A percentile compares a stretch with the other conserved stretches of the same genome.
These are phyloP conservation scores for Sebastes nivosus DNA, from an alignment of 2,797 vertebrate genomes.

Conservation along the genomic window DNA sequence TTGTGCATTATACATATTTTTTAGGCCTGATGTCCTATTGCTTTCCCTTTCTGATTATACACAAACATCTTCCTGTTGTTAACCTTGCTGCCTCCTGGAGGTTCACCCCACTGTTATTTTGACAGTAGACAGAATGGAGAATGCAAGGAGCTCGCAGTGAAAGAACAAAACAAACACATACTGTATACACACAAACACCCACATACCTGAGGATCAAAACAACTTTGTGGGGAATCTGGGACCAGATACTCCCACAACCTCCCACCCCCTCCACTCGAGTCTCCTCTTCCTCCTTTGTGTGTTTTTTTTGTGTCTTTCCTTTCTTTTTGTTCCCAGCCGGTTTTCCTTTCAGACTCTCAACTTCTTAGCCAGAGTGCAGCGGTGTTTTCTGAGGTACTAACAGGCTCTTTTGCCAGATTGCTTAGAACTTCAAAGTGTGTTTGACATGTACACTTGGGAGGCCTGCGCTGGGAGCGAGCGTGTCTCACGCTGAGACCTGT, in stretches of 20 bases:
- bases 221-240: constrained; percentile 5
- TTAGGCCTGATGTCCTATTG: neutral
- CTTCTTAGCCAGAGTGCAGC: constrained; percentile 25
- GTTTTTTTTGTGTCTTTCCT: neutral
- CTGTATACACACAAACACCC: neutral
- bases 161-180: neutral
- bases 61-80: neutral
- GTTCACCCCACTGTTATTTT: neutral
- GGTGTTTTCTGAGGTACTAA: constrained; percentile 41
- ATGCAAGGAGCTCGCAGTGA: neutral
- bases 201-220: constrained; percentile 30
- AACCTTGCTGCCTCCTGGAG: neutral
- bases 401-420: constrained; percentile 60
- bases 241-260: constrained; percentile 3
- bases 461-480: constrained; percentile 26
- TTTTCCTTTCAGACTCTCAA: constrained; percentile 15
- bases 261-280: neutral
- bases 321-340: neutral
- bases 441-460: constrained; percentile 68
- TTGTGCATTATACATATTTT: neutral
- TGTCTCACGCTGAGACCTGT: constrained; percentile 53
- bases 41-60: neutral
- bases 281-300: neutral
- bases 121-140: neutral
- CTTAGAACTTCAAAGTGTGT: constrained; percentile 71